Evolutionary conservation across 2,797 vertebrate species (phyloP), one percentile per base, ranked within the genome.

Genomic region (Nyctibius grandis): DNA sequence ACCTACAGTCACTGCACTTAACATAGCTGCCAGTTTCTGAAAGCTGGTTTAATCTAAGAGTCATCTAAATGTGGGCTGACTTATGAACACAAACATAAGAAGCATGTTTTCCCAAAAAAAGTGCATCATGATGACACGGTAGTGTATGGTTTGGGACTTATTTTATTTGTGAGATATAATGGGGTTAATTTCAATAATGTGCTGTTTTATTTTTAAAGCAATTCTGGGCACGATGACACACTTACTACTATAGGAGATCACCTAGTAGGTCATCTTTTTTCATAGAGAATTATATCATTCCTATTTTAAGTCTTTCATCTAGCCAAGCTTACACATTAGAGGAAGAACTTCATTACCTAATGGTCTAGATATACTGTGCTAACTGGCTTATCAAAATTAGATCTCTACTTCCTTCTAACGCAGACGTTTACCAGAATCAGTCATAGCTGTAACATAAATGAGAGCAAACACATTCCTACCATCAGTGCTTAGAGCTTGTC

Each of bases 241-340:
- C 12, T 89, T 51, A 21, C 6, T 9, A 6, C 33, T 44, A n/a
- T 2, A 19, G 44, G 21, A 51, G 67, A 89, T 73, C 45, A 82
- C 67, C 45, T 31, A 31, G 15, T 57, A 89, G 65, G 70, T 64
- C 76, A 84, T 11, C 25, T 20, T 44, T 80, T 63, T 36, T 26
- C 36, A 72, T 12, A 63, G 12, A 44, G 65, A 48, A 69, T 56
- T 86, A 10, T 44, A 72, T 40, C 74, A 78, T 33, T 54, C 45
- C 42, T 80, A 53, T 85, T 95, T 89, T 69, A 57, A 91, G 82
- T 61, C 83, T 75, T 76, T 78, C 15, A 23, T 68, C 40, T 29
- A 67, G 50, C 15, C 57, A 53, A 14, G 33, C 45, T 79, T 53
- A 51, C 17, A 64, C 11, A 25, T 2, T 5, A 82, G 63, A 84